These are phyloP conservation scores for Agonopterix heracliana DNA, from an alignment of 2,888 invertebrate genomes.

Conservation along the genomic window DNA sequence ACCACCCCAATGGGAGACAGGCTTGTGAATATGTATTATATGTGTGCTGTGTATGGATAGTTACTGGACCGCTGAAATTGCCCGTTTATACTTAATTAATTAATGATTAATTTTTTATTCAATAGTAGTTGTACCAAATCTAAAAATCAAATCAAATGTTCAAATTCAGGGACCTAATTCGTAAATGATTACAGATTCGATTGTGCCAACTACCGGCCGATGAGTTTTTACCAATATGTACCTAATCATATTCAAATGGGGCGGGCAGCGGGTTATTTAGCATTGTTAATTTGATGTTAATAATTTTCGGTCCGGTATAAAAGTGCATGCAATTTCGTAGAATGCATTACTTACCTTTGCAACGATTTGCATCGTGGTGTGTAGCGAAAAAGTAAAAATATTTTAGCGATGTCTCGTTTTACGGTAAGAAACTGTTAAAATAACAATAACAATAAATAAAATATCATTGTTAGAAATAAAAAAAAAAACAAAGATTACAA, in stretches of 20 bases:
- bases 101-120: no score
- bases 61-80: no score
- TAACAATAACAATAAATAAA: background rate
- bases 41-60: no score
- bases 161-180: no score
- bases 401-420: constrained; percentile 55
- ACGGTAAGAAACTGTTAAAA: constrained; percentile 45
- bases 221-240: constrained; percentile 16
- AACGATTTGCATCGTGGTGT: constrained; percentile 43
- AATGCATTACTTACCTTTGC: constrained; percentile 49
- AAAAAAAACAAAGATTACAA: background rate
- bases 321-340: constrained; percentile 53
- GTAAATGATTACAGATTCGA: constrained; percentile 15
- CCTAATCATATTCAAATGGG: constrained; percentile 68
- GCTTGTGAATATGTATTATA: no score
- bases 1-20: no score
- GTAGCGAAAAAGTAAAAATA: constrained; percentile 24
- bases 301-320: constrained; percentile 66
- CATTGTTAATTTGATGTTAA: constrained; percentile 67
- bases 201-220: constrained; percentile 6
- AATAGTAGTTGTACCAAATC: no score
- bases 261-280: constrained; percentile 52
- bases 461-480: background rate
- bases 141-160: no score
- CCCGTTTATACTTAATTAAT: no score